Evolutionary conservation across 2,113 vertebrate species (phyloP).

Genomic region (Thunnus thynnus): DNA sequence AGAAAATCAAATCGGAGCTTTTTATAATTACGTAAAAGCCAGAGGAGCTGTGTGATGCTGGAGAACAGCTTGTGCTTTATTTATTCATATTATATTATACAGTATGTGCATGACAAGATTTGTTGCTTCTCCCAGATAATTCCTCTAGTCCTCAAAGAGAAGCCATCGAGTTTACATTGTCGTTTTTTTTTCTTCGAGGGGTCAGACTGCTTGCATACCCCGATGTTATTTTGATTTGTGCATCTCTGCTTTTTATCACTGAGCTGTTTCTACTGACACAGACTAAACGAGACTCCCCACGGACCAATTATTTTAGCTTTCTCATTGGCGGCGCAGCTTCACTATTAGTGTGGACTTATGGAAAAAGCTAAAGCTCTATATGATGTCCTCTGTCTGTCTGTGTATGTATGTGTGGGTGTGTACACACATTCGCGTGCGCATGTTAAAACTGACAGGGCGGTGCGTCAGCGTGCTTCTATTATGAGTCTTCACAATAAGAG

Average conservation of each 20-base stretch:
- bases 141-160: slow-evolving; percentile 33
- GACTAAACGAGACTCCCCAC: slow-evolving; percentile 70
- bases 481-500: slow-evolving; percentile 47
- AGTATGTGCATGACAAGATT: slow-evolving; percentile 15
- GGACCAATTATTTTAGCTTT: slow-evolving; percentile 82
- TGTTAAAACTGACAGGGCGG: slow-evolving; percentile 36
- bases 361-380: slow-evolving; percentile 49
- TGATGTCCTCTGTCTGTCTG: slow-evolving; percentile 31
- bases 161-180: slow-evolving; percentile 26
- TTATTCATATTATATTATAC: slow-evolving; percentile 9
- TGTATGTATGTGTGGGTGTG: slow-evolving; percentile 13
- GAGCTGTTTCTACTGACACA: slow-evolving; percentile 71
- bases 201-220: slow-evolving; percentile 55
- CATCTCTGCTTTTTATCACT: slow-evolving; percentile 71
- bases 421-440: slow-evolving; percentile 7
- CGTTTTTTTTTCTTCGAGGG: slow-evolving; percentile 20
- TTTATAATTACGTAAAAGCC: slow-evolving; percentile 49
- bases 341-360: slow-evolving; percentile 59
- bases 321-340: slow-evolving; percentile 61
- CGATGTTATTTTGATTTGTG: slow-evolving; percentile 64
- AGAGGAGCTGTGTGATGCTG: neutral
- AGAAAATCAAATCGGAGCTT: slow-evolving; percentile 31
- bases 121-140: slow-evolving; percentile 24
- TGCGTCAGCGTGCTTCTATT: slow-evolving; percentile 22
- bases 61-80: slow-evolving; percentile 19